Evolutionary conservation across 2,797 vertebrate genomes (phyloP), one percentile per base, ranked within the genome.

Genomic region (Prunella strophiata): DNA sequence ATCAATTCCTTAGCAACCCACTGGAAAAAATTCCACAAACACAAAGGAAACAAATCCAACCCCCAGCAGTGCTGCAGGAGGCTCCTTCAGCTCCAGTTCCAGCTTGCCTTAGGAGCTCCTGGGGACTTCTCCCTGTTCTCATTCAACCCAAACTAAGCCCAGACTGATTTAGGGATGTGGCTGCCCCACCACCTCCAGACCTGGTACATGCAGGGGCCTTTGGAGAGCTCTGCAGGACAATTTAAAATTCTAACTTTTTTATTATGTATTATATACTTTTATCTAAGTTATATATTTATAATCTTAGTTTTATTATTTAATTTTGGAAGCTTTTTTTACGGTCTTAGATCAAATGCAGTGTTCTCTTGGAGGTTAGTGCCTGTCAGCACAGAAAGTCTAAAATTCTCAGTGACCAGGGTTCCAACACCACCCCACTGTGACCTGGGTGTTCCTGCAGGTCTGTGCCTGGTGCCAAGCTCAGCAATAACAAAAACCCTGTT

Each of bases 181-280:
- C 5, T 42, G 42, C 30, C 72, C 54, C 38, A 10, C 6, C n/a
- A 13, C 3, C 21, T 40, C 23, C 57, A n/a, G 5, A 13, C 8
- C 38, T 62, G 78, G 19, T 25, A 6, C 2, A 0, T 4, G 5
- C 9, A 38, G 32, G 18, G 34, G 20, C 0, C 7, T 30, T 16
- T 32, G 30, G 32, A 29, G 51, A 74, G 42, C 42, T 65, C 54
- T 50, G 20, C 26, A 43, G 67, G 20, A 8, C 18, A 59, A 38
- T 27, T 59, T 13, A 26, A 5, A 38, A 9, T 38, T 18, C 1
- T 18, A 26, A 18, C 16, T 2, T 59, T 58, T 59, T 59, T 59
- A 25, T 57, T 17, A 38, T 36, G 16, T 18, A 36, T 9, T 58
- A 18, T 26, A 9, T 36, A 13, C 8, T 58, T 58, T 34, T 25